These are phyloP conservation scores for Thumatha senex DNA, from an alignment of 2,888 invertebrate genomes.

Conservation along the genomic window DNA sequence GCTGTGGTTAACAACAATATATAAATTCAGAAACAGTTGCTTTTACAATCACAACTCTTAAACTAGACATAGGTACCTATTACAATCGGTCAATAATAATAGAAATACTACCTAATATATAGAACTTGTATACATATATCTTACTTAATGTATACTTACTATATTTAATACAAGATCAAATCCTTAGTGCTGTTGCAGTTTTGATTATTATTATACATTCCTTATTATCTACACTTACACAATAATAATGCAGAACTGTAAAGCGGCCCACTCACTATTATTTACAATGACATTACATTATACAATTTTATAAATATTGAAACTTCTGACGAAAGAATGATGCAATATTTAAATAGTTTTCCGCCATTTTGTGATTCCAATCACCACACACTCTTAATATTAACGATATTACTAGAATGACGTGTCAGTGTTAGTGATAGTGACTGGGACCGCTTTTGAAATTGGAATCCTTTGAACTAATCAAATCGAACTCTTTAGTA, in stretches of 20 bases:
- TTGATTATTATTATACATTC: slow-evolving; percentile 45
- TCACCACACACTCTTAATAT: no score
- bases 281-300: no score
- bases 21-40: not conserved
- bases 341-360: no score
- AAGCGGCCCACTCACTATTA: no score
- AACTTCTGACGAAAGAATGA: no score
- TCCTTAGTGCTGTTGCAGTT: slow-evolving; percentile 62
- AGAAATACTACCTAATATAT: slow-evolving; percentile 21
- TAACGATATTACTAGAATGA: no score
- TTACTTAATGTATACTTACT: slow-evolving; percentile 15
- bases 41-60: slow-evolving; percentile 7
- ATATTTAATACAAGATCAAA: slow-evolving; percentile 65
- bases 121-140: slow-evolving; percentile 26
- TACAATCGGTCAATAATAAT: slow-evolving; percentile 18
- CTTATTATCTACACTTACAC: slow-evolving; percentile 15
- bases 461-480: no score
- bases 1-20: not conserved
- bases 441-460: no score
- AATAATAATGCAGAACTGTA: not conserved
- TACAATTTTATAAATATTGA: no score
- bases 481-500: no score
- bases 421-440: no score
- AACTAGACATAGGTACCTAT: slow-evolving; percentile 9
- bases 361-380: no score